phyloP scores from a whole-genome alignment of 2,888 invertebrate genomes.

The Ormyrus pomaceus region DNA sequence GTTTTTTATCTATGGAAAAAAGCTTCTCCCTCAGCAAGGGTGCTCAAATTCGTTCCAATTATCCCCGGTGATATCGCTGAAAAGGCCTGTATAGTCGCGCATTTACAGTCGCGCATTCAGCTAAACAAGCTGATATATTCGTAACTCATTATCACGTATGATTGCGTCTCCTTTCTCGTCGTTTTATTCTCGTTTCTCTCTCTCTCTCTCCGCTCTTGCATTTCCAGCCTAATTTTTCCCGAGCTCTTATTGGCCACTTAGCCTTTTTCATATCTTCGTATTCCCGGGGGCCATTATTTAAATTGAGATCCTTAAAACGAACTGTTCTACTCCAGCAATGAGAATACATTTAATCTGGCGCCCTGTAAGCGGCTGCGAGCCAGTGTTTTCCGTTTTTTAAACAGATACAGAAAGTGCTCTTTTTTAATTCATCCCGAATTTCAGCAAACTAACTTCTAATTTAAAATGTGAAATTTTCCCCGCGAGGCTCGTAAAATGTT shows the following conservation, averaged over 20 bases:
- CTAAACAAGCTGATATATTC: constrained; percentile 18
- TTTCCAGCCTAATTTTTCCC: constrained; percentile 1
- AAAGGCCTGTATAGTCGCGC: background rate
- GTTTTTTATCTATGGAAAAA: too few species aligned
- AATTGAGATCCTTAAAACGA: constrained; percentile 33
- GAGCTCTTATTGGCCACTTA: constrained; percentile 18
- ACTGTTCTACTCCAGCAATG: constrained; percentile 3
- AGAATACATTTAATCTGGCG: constrained; percentile 22
- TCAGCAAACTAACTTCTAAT: too few species aligned
- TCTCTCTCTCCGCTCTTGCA: background rate
- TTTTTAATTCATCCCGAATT: too few species aligned
- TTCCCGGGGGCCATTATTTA: constrained; percentile 28
- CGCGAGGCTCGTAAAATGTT: too few species aligned
- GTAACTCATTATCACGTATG: constrained; percentile 11
- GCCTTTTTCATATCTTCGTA: background rate
- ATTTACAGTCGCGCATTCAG: constrained; percentile 13
- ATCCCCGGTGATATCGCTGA: too few species aligned
- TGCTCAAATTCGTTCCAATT: too few species aligned
- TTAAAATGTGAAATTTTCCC: too few species aligned
- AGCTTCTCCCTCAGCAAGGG: too few species aligned
- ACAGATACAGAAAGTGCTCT: too few species aligned
- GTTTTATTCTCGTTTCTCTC: background rate
- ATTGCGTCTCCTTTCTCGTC: constrained; percentile 19
- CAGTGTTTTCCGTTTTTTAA: too few species aligned
- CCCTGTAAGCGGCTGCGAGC: background rate